phyloP scores from a whole-genome alignment of 2,113 vertebrate species.

The Nyctibius bracteatus region DNA sequence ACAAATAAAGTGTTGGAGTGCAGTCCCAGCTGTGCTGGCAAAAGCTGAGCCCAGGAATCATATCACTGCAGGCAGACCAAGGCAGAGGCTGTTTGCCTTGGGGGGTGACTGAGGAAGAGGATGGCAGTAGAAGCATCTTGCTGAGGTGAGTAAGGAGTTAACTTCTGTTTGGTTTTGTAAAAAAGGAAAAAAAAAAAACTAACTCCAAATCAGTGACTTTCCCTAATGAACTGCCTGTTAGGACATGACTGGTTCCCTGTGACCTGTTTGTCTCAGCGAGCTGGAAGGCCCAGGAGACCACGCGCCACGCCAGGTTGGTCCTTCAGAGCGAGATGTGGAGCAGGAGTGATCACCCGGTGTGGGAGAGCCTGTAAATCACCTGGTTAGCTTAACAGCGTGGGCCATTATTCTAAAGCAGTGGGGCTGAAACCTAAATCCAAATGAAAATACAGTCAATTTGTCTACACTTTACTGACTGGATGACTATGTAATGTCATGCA shows the following conservation, averaged over 20 bases:
- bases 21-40: background rate
- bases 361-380: constrained; percentile 62
- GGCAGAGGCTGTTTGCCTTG: background rate
- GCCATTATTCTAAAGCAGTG: constrained; percentile 75
- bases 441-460: constrained; percentile 67
- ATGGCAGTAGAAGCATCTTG: background rate
- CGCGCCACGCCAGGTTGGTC: background rate
- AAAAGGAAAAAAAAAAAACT: too few relatives aligned
- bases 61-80: background rate
- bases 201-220: constrained; percentile 48
- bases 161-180: background rate
- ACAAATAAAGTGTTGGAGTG: background rate
- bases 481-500: constrained; percentile 60
- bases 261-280: background rate
- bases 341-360: background rate
- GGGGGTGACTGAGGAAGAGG: background rate
- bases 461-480: constrained; percentile 69
- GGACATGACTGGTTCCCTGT: constrained; percentile 11
- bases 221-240: constrained; percentile 50
- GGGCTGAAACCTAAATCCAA: constrained; percentile 68
- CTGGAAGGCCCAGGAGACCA: constrained; percentile 46
- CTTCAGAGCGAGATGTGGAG: background rate
- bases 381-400: constrained; percentile 49
- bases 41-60: background rate
- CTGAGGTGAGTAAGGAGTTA: background rate